phyloP scores from a whole-genome alignment of 2,113 vertebrate species.

The Tetraodon nigroviridis region DNA sequence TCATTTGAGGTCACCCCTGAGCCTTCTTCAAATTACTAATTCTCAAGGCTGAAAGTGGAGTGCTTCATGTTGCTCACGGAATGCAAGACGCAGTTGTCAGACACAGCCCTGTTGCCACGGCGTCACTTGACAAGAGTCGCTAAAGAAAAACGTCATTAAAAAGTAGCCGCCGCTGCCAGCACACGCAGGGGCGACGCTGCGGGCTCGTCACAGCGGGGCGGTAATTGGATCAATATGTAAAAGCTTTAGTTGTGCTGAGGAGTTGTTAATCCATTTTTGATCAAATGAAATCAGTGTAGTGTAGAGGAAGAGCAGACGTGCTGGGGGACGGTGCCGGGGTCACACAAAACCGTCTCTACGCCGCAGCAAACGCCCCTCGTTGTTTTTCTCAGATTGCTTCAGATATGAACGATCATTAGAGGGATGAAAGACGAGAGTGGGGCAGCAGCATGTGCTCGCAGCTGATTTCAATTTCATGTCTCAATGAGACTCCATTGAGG shows the following conservation, averaged over 20 bases:
- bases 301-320: slow-evolving; percentile 44
- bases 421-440: slow-evolving; percentile 47
- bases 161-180: slow-evolving; percentile 36
- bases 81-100: slow-evolving; percentile 22
- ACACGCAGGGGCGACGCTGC: slow-evolving; percentile 32
- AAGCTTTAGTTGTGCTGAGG: slow-evolving; percentile 57
- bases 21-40: slow-evolving; percentile 52
- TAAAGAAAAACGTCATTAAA: slow-evolving; percentile 58
- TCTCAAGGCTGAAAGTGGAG: slow-evolving; percentile 18
- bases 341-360: slow-evolving; percentile 4
- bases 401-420: slow-evolving; percentile 60
- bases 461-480: slow-evolving; percentile 65
- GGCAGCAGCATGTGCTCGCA: slow-evolving; percentile 41
- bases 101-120: not conserved
- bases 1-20: slow-evolving; percentile 29
- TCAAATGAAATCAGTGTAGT: slow-evolving; percentile 68
- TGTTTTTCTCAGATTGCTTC: slow-evolving; percentile 49
- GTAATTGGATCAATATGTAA: slow-evolving; percentile 78
- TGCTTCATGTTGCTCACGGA: slow-evolving; percentile 25
- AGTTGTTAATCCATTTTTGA: slow-evolving; percentile 71
- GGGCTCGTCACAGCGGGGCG: slow-evolving; percentile 67
- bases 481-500: slow-evolving; percentile 60
- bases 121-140: slow-evolving; percentile 40
- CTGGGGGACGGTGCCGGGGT: slow-evolving; percentile 30
- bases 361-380: slow-evolving; percentile 37